These are phyloP conservation scores for Drosophila lini DNA, from an alignment of 1,140 invertebrate species.

Conservation along the genomic window DNA sequence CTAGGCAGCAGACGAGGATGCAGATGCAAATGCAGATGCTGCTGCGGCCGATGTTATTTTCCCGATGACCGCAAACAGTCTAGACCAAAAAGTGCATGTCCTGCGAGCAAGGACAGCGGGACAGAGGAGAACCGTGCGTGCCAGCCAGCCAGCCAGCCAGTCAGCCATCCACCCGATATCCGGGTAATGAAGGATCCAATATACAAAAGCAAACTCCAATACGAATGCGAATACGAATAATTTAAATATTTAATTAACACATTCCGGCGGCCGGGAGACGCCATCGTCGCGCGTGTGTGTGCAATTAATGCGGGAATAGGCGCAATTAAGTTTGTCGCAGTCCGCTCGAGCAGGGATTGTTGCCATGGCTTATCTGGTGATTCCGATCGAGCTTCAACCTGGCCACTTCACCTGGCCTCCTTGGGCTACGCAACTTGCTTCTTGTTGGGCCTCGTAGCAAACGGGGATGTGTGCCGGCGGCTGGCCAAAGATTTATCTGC, in stretches of 20 bases:
- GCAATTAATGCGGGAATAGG: slow-evolving; percentile 83
- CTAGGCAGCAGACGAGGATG: slow-evolving; percentile 30
- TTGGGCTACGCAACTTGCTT: slow-evolving; percentile 42
- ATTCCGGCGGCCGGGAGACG: slow-evolving; percentile 61
- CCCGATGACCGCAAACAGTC: slow-evolving; percentile 55
- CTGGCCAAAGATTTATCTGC: slow-evolving; percentile 80
- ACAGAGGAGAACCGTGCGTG: slow-evolving; percentile 26
- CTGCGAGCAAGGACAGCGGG: slow-evolving; percentile 27
- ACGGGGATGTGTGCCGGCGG: slow-evolving; percentile 27
- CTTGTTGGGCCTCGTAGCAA: slow-evolving; percentile 25
- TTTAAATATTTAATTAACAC: slow-evolving; percentile 83
- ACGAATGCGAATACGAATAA: slow-evolving; percentile 55
- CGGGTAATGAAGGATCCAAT: slow-evolving; percentile 46
- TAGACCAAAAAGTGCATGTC: slow-evolving; percentile 58
- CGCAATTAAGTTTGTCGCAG: slow-evolving; percentile 82
- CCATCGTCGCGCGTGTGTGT: slow-evolving; percentile 75
- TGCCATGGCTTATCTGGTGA: slow-evolving; percentile 71
- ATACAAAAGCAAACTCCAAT: slow-evolving; percentile 11
- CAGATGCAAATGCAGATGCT: slow-evolving; percentile 23
- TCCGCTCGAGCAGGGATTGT: slow-evolving; percentile 39
- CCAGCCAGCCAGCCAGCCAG: slow-evolving; percentile 5
- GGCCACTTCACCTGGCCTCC: slow-evolving; percentile 14
- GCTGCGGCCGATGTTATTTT: slow-evolving; percentile 35
- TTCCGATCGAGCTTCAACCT: slow-evolving; percentile 81
- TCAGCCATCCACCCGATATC: slow-evolving; percentile 24